These are phyloP conservation scores for Columba janthina DNA, from an alignment of 2,113 vertebrate species.

Conservation along the genomic window DNA sequence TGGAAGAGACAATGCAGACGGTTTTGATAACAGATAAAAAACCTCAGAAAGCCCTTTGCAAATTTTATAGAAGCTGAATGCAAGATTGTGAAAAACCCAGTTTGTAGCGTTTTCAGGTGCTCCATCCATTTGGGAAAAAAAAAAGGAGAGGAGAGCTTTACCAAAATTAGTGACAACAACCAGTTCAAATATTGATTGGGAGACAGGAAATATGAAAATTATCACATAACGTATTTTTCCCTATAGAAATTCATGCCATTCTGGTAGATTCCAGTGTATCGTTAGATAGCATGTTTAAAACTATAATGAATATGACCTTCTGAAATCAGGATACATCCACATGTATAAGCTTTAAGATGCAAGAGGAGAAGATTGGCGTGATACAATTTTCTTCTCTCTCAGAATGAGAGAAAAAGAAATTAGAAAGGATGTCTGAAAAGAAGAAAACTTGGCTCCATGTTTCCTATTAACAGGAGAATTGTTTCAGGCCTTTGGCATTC, in stretches of 20 bases:
- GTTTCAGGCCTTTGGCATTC: not conserved
- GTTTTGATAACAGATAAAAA: not conserved
- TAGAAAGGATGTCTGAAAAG: not conserved
- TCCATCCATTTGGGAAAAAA: not conserved
- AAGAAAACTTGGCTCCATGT: not conserved
- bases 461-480: not conserved
- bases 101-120: not conserved
- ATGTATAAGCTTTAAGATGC: not conserved
- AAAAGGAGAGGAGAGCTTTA: not conserved
- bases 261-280: not conserved
- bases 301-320: not conserved
- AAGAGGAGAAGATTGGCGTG: not conserved
- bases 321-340: not conserved
- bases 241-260: not conserved
- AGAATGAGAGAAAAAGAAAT: not conserved
- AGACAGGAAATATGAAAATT: not conserved
- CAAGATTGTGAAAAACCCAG: not conserved
- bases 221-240: not conserved
- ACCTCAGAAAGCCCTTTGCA: not conserved
- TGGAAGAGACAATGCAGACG: not conserved
- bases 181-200: not conserved
- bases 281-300: not conserved
- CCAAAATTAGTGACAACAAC: not conserved
- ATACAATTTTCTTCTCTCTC: not conserved
- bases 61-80: not conserved